Percentiles rank a stretch among this genome's conserved stretches.
Conservation (phyloP, 2,113 vertebrate genomes). For the Pyxicephalus adspersus region DNA sequence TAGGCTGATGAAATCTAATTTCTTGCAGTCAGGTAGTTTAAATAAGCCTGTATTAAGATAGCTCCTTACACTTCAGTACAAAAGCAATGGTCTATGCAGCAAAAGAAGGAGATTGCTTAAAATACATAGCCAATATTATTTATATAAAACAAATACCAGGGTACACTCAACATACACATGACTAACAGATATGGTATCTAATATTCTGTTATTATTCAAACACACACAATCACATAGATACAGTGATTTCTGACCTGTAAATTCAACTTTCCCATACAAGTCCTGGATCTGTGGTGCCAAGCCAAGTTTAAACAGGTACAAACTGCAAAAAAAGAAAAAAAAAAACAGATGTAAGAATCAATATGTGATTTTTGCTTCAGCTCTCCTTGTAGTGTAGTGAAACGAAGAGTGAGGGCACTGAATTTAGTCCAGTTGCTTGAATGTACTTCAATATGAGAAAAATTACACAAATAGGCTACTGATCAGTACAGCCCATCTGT, state of each 20-base stretch:
- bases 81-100: no score
- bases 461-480: not conserved
- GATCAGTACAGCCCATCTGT: not conserved
- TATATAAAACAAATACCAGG: not conserved
- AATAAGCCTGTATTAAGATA: no score
- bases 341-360: not conserved
- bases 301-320: constrained; percentile 97
- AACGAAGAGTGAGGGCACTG: no score
- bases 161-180: not conserved
- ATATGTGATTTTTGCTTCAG: not conserved
- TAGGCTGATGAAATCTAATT: no score
- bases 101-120: not conserved
- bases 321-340: constrained; percentile 69
- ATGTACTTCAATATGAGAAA: not conserved
- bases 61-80: no score
- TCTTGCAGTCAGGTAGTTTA: no score
- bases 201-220: not conserved
- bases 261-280: constrained; percentile 96
- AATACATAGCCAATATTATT: not conserved
- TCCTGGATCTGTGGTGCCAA: constrained; percentile 97
- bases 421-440: not conserved
- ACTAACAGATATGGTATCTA: not conserved
- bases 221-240: no score
- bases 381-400: not conserved
- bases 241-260: constrained; percentile 83